Evolutionary conservation across 2,113 vertebrate species (phyloP).

Genomic region (Scomber japonicus): DNA sequence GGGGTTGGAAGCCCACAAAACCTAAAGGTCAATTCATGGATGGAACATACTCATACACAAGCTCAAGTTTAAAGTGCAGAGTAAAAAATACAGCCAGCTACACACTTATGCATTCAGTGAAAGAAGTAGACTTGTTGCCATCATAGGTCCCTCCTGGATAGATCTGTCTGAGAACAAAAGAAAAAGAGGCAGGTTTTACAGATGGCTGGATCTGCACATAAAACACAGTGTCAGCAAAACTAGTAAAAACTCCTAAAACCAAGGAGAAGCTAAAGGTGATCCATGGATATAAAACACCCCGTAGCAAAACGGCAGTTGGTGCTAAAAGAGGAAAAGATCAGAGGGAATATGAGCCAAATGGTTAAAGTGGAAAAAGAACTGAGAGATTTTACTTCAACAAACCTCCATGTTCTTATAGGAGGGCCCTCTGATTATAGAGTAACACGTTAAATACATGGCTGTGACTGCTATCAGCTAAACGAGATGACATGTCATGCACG

Average conservation of each 20-base stretch:
- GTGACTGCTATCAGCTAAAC: too few relatives aligned
- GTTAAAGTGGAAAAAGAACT: neutral
- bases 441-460: neutral
- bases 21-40: neutral
- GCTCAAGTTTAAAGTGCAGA: neutral
- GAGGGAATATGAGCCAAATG: neutral
- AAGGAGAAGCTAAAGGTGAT: constrained; percentile 37
- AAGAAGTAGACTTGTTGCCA: neutral
- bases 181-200: constrained; percentile 23
- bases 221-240: constrained; percentile 37
- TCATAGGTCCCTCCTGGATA: neutral
- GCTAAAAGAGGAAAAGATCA: constrained; percentile 3
- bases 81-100: neutral
- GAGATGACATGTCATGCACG: too few relatives aligned
- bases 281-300: constrained; percentile 20
- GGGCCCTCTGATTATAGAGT: neutral
- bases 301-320: constrained; percentile 1
- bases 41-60: neutral
- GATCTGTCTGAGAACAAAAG: constrained; percentile 1
- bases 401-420: neutral
- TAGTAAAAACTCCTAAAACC: constrained; percentile 21
- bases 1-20: neutral
- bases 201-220: constrained; percentile 25
- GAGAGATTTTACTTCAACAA: neutral
- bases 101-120: neutral